phyloP scores from a whole-genome alignment of 2,797 vertebrate species.

The Apogon hyalosoma region DNA sequence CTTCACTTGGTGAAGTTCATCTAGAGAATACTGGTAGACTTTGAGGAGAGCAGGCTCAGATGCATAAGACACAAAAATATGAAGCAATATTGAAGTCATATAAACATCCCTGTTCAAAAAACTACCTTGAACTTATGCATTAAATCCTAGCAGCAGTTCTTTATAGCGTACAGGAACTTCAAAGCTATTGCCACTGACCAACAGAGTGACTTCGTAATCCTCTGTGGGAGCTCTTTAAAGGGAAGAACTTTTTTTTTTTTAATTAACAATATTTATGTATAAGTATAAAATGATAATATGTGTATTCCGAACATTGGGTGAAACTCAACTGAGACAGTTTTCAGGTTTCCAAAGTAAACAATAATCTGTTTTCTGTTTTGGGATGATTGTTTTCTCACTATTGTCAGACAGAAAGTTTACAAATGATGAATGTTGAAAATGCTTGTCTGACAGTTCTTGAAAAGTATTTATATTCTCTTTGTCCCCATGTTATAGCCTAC shows the following conservation, averaged over 20 bases:
- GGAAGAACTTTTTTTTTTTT: neutral
- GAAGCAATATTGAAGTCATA: constrained; percentile 6
- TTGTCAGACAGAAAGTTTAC: too few species aligned
- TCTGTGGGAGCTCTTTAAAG: constrained; percentile 11
- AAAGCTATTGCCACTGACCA: constrained; percentile 6
- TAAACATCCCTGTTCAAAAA: neutral
- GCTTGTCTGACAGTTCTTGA: too few species aligned
- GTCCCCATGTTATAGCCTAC: too few species aligned
- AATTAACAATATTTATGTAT: constrained; percentile 5
- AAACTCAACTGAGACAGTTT: neutral
- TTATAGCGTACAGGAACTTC: neutral
- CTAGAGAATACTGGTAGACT: neutral
- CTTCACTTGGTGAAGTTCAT: neutral
- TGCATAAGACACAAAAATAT: neutral
- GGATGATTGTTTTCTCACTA: too few species aligned
- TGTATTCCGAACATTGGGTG: neutral
- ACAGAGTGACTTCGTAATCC: constrained; percentile 3
- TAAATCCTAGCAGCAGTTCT: constrained; percentile 19
- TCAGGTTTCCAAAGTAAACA: too few species aligned
- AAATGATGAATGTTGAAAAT: too few species aligned
- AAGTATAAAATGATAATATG: neutral
- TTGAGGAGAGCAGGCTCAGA: neutral
- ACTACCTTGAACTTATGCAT: constrained; percentile 1
- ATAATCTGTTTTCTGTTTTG: too few species aligned
- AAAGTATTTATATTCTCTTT: too few species aligned